Evolutionary conservation across 2,888 invertebrate species (phyloP), one percentile per base, ranked within the genome.

Genomic region (Slavum lentiscoides): DNA sequence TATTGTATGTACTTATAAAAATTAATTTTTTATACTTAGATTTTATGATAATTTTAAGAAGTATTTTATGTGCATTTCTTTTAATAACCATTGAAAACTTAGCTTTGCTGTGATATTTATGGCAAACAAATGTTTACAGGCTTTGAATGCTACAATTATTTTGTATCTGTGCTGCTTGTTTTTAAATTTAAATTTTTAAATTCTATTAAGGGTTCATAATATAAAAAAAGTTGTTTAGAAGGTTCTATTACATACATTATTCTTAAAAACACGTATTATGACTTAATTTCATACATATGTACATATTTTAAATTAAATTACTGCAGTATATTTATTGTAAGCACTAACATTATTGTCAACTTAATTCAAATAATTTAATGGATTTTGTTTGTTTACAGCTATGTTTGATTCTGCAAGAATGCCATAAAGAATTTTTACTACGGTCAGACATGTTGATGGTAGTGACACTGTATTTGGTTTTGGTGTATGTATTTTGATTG

Each of bases 371-470:
- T 49, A 49, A 49, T 49, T 49, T 49, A 49, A 49, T 11, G 15
- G 1, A 1, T 49, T 9, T 49, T 67, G 23, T 75, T 75, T 58
- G 8, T 37, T 75, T 75, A 43, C n/a, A 75, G 75, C n/a, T 75
- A 75, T 67, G 75, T 75, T 30, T 75, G 75, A 75, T 67, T 58
- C 37, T 17, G 5, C n/a, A 17, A 74, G 64, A 74, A 37, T n/a
- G 17, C 74, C 64, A 64, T 74, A 39, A 43, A n/a, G 39, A 39
- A 49, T 49, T 23, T 21, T 74, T 64, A 8, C 8, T 17, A 9
- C n/a, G 7, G 55, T 30, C n/a, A 17, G n/a, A 74, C 9, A 9
- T n/a, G 37, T 74, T 62, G 8, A 1, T 66, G 15, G 6, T 11
- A 61, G 43, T 61, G 72, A 43, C 43, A 43, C 72, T 9, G 3